Conservation (phyloP, 2,888 invertebrate genomes). For the Carabus problematicus region DNA sequence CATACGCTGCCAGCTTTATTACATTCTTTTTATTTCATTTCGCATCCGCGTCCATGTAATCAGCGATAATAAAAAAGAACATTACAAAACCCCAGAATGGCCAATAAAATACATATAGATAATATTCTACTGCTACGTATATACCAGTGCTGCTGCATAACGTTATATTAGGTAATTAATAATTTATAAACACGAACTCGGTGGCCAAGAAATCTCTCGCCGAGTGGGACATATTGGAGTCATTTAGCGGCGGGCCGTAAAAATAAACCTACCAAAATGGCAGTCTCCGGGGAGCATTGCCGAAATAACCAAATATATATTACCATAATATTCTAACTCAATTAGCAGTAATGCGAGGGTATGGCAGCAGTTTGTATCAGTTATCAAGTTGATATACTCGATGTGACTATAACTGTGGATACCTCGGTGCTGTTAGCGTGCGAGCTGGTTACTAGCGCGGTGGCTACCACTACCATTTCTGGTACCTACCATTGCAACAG, state of each 20-base stretch:
- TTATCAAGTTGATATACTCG: constrained; percentile 37
- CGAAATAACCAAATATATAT: constrained; percentile 35
- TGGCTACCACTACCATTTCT: neutral
- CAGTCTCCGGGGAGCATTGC: constrained; percentile 11
- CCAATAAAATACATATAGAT: too few relatives aligned
- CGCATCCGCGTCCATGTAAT: too few relatives aligned
- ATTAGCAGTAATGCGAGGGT: constrained; percentile 36
- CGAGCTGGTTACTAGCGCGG: constrained; percentile 1
- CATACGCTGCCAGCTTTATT: too few relatives aligned
- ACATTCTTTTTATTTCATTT: too few relatives aligned
- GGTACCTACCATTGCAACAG: neutral
- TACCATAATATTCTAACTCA: constrained; percentile 37
- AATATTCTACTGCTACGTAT: too few relatives aligned
- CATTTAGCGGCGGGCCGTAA: constrained; percentile 16
- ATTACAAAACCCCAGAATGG: too few relatives aligned
- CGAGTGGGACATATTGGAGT: constrained; percentile 14
- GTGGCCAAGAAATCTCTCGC: constrained; percentile 11
- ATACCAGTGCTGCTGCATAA: too few relatives aligned
- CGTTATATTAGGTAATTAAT: too few relatives aligned
- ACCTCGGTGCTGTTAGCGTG: neutral
- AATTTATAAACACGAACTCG: too few relatives aligned
- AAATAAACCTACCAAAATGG: constrained; percentile 23
- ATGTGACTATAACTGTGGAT: constrained; percentile 16
- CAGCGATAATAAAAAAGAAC: too few relatives aligned
- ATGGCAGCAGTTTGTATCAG: constrained; percentile 37